Conservation (phyloP, 2,797 vertebrate genomes). For the Mionectes olivaceus region DNA sequence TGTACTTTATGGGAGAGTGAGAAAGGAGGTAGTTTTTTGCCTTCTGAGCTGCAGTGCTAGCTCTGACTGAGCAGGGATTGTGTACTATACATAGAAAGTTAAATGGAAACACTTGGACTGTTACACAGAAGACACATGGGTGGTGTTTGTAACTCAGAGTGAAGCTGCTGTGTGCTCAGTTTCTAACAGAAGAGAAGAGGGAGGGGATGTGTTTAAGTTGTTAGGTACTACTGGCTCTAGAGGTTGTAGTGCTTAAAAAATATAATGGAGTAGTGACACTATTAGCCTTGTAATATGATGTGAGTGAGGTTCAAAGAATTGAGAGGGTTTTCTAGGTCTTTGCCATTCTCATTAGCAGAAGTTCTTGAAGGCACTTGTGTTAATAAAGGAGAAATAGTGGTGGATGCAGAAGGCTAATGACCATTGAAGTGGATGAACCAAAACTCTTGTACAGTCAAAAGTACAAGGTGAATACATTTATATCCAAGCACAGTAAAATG, state of each 20-base stretch:
- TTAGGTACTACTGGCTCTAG: neutral
- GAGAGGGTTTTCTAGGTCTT: neutral
- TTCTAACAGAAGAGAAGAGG: neutral
- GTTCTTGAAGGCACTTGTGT: neutral
- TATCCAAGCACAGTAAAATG: neutral
- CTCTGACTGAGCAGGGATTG: neutral
- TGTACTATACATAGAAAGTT: neutral
- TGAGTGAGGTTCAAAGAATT: neutral
- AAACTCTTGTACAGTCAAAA: neutral
- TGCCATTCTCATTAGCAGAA: slow-evolving; percentile 1
- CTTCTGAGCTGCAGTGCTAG: neutral
- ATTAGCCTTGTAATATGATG: neutral
- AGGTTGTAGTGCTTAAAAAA: neutral
- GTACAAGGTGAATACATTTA: neutral
- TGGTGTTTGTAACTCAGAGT: neutral
- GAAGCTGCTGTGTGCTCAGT: neutral
- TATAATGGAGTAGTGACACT: neutral
- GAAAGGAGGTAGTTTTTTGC: neutral
- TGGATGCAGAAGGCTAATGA: neutral
- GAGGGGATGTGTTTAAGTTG: neutral
- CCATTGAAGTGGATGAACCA: neutral
- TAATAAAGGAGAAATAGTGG: slow-evolving; percentile 15
- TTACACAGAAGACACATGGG: neutral
- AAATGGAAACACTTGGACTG: neutral
- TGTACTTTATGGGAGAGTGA: neutral